Evolutionary conservation across 2,797 vertebrate genomes (phyloP), one percentile per base, ranked within the genome.

Genomic region (Lutra lutra): DNA sequence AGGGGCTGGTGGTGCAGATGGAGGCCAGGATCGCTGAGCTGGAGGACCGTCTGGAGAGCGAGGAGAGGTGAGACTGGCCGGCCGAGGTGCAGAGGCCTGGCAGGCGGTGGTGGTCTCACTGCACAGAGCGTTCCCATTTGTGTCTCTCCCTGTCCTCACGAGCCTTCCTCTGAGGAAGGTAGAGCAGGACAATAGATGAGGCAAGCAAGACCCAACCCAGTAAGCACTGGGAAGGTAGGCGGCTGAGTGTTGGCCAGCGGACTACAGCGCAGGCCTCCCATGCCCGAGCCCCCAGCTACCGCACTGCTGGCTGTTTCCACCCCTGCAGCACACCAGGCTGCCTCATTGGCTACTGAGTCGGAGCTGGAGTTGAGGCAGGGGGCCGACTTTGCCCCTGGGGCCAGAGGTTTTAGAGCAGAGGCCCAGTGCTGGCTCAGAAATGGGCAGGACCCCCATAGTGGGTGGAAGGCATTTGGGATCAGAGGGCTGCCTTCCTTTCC

Each of bases 21-120:
- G 99, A 99, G 98, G 98, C 98, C 88, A 99, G 99, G 96, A 99
- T 99, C 60, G 98, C 99, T 64, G 99, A 99, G 98, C 99, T 99
- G 95, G 99, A 99, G 98, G 99, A 99, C 98, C 98, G 99, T 32
- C 99, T 99, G 70, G 99, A 99, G 98, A 99, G 94, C 5, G 99
- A 99, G 98, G 99, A 99, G 98, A 99, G 99, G 99, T 99, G 98
- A 97, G 95, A 35, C 2, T 0, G 2, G 46, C 40, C 21, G 2
- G 5, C 62, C 15, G 4, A 1, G 40, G 40, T 14, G n/a, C 20
- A 15, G 23, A 60, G 68, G 46, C 58, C 85, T 32, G 40, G 68
- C 0, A 5, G 58, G 73, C 18, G 1, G 25, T 3, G 56, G 54
- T 7, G 2, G 3, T 25, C 32, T 4, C 3, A 0, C 58, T 29